Evolutionary conservation across 2,888 invertebrate species (phyloP), one percentile per base, ranked within the genome.

Genomic region (Hyles lineata): DNA sequence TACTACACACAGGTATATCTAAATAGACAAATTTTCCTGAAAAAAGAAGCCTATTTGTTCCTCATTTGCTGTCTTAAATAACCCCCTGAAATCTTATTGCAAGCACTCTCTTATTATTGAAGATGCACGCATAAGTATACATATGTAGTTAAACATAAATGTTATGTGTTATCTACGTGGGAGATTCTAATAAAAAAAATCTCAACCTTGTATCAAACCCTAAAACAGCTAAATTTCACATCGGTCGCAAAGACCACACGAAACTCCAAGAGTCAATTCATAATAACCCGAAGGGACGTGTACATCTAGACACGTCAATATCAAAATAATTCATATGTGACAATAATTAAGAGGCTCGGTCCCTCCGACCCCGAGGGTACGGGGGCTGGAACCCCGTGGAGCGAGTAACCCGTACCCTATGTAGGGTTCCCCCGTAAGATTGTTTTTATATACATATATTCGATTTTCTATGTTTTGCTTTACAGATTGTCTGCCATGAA

Each of bases 261-360:
- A 67, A 50, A 50, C 15, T 67, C 43, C 50, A 67, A 23, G 67
- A 71, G 35, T 60, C 25, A 60, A 59, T 81, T 78, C 79, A 83
- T 82, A 82, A 81, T 80, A 82, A 78, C 74, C 83, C 80, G 75
- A 78, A 80, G 83, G 83, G 80, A 82, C 77, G 80, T 80, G 81
- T 78, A 78, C 78, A 79, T 78, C 77, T 82, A 82, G 80, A 77
- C 85, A 87, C 90, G 89, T 90, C 92, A 89, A 91, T 92, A 91
- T 88, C 90, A 89, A 92, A 92, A 92, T 92, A 92, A 92, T 90
- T 92, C 92, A 83, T 79, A 79, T 75, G 77, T 79, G 78, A 82
- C 76, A 77, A 76, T 78, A 75, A 78, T 76, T 78, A 74, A 76
- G 75, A 75, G 73, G 73, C 70, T 73, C 32, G 70, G 70, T 70